Evolutionary conservation across 2,888 invertebrate species (phyloP).

Genomic region (Folsomia manolachei): DNA sequence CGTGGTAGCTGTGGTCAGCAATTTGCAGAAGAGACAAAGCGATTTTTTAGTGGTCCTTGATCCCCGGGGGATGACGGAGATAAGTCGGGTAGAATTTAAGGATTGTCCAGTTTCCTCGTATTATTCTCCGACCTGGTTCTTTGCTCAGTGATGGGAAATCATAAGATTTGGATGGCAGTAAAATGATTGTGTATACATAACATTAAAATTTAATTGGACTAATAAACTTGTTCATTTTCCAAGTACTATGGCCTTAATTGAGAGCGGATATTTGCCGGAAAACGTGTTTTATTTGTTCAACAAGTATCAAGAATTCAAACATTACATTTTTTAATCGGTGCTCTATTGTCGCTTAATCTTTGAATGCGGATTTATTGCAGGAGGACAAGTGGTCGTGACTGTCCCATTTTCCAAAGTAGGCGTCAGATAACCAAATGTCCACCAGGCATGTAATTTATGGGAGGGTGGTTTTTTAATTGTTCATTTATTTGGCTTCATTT

Average conservation of each 20-base stretch:
- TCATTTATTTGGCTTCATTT: background rate
- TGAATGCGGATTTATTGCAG: background rate
- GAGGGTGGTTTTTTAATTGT: background rate
- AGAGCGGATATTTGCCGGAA: too few relatives aligned
- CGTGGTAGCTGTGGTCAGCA: slow-evolving; percentile 49
- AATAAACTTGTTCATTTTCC: too few relatives aligned
- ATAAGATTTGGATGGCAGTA: too few relatives aligned
- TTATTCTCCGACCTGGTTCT: slow-evolving; percentile 51
- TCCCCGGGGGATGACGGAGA: slow-evolving; percentile 53
- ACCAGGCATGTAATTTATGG: background rate
- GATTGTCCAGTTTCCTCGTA: slow-evolving; percentile 48
- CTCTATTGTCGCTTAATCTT: background rate
- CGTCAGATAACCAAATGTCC: background rate
- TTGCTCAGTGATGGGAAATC: too few relatives aligned
- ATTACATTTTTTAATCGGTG: background rate
- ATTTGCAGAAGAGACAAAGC: slow-evolving; percentile 46
- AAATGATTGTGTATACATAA: too few relatives aligned
- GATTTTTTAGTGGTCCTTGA: slow-evolving; percentile 53
- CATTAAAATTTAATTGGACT: too few relatives aligned
- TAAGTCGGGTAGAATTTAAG: slow-evolving; percentile 52
- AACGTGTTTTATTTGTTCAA: too few relatives aligned
- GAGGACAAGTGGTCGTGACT: background rate
- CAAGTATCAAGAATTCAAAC: too few relatives aligned
- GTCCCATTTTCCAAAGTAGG: background rate
- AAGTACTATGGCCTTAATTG: too few relatives aligned